These are phyloP conservation scores for Trachops cirrhosus DNA, from an alignment of 2,797 vertebrate species.

Conservation along the genomic window DNA sequence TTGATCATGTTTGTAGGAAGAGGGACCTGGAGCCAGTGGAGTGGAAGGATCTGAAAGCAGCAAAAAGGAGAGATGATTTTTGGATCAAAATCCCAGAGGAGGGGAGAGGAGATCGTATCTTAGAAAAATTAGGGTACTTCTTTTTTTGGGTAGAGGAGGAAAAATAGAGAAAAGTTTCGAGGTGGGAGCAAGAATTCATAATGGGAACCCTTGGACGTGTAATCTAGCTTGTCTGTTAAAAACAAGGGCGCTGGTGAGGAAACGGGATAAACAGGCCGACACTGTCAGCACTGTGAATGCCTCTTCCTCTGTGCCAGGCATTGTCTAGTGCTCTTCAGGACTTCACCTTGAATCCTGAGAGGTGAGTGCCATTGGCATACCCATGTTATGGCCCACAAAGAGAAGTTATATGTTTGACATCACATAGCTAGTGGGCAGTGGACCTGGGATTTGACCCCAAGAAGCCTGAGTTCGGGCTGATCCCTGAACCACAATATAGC, in stretches of 20 bases:
- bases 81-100: background rate
- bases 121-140: background rate
- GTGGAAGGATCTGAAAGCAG: background rate
- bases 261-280: accelerated
- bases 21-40: background rate
- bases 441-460: background rate
- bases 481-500: background rate
- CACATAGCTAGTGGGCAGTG: background rate
- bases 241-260: background rate
- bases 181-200: background rate
- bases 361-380: background rate
- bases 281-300: too few relatives aligned
- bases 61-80: background rate
- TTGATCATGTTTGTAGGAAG: background rate
- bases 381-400: background rate
- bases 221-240: background rate
- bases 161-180: background rate
- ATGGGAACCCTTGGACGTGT: background rate
- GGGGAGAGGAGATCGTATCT: background rate
- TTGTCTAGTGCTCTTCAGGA: background rate
- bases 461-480: background rate
- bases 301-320: accelerated
- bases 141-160: background rate
- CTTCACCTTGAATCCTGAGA: background rate
- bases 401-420: background rate